A percentile compares a stretch with the other conserved stretches of the same genome.
These are phyloP conservation scores for Paralvinella palmiformis DNA, from an alignment of 1,140 invertebrate genomes.

Conservation along the genomic window DNA sequence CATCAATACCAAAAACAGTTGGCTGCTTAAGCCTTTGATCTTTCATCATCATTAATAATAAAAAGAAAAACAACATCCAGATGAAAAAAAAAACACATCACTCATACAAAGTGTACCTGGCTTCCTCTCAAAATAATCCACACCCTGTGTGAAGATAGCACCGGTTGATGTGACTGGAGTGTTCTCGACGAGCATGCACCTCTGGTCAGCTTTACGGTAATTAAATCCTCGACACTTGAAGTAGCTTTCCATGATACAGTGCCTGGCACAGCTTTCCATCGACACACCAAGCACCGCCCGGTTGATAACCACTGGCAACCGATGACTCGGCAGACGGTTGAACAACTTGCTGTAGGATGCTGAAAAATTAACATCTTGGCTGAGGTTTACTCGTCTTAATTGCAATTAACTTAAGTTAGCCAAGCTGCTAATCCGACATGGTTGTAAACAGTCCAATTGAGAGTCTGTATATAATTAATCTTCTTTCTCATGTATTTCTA, in stretches of 20 bases:
- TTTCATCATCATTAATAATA: too few species aligned
- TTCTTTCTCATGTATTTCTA: not conserved
- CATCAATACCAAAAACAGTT: too few species aligned
- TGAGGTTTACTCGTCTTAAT: not conserved
- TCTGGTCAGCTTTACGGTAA: constrained; percentile 27
- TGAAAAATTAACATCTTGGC: not conserved
- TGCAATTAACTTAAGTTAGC: not conserved
- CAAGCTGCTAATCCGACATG: not conserved
- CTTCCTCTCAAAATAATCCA: constrained; percentile 37
- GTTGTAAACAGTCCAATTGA: not conserved
- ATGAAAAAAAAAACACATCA: too few species aligned
- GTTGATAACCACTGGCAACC: not conserved
- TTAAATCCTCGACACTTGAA: constrained; percentile 44
- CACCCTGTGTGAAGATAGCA: constrained; percentile 12
- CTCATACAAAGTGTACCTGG: too few species aligned
- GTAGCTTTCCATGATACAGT: constrained; percentile 37
- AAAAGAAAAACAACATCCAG: too few species aligned
- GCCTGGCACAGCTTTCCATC: constrained; percentile 38
- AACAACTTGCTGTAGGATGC: constrained; percentile 6
- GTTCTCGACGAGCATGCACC: constrained; percentile 37
- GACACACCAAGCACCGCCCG: not conserved
- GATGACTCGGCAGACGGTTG: constrained; percentile 10
- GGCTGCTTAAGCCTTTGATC: too few species aligned
- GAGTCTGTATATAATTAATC: not conserved
- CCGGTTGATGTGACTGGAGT: constrained; percentile 17